A percentile compares a stretch with the other conserved stretches of the same genome.
These are phyloP conservation scores for Gonatopus flavifemur DNA, from an alignment of 1,140 invertebrate genomes.

Conservation along the genomic window DNA sequence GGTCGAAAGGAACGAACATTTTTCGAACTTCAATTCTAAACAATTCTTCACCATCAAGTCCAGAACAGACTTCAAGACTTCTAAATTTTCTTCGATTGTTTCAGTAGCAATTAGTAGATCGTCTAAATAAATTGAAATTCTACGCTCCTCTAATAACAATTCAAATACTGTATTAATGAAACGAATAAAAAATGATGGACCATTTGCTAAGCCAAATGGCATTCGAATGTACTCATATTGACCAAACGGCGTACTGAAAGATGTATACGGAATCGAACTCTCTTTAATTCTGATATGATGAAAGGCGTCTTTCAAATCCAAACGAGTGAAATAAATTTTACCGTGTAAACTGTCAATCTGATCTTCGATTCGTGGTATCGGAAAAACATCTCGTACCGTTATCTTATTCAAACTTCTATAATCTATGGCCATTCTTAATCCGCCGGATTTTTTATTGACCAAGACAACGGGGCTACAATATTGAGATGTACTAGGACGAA, in stretches of 20 bases:
- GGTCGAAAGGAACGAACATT: background rate
- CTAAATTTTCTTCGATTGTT: background rate
- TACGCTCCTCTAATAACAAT: constrained; percentile 35
- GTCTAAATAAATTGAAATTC: constrained; percentile 2
- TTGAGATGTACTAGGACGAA: background rate
- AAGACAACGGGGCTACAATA: background rate
- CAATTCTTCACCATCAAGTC: background rate
- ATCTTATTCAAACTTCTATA: background rate
- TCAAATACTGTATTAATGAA: constrained; percentile 18
- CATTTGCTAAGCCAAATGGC: background rate
- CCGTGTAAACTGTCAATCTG: background rate
- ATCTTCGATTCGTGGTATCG: background rate
- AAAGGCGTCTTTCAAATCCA: background rate
- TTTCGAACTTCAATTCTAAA: background rate
- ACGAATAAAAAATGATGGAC: background rate
- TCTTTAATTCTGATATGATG: background rate
- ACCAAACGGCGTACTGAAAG: background rate
- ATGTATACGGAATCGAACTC: background rate
- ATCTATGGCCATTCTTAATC: background rate
- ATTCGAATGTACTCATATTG: background rate
- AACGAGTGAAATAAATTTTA: background rate
- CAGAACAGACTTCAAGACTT: background rate
- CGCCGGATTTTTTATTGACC: background rate
- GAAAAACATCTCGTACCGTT: background rate
- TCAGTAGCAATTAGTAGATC: background rate